Evolutionary conservation across 2,797 vertebrate genomes (phyloP).

Genomic region (Cyclopterus lumpus): DNA sequence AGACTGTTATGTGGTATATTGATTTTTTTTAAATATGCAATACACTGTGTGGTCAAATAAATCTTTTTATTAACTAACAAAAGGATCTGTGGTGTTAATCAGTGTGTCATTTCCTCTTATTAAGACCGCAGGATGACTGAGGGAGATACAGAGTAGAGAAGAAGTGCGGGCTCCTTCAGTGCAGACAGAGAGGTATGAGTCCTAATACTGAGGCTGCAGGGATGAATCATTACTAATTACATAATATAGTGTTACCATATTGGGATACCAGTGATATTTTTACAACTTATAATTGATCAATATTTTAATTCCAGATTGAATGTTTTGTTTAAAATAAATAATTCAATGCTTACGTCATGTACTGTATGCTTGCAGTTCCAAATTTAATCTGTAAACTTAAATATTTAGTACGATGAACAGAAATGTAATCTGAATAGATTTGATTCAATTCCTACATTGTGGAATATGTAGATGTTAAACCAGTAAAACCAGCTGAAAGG

Average conservation of each 20-base stretch:
- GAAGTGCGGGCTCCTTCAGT: conserved; percentile 24
- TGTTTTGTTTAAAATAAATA: not conserved
- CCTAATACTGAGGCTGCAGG: conserved; percentile 7
- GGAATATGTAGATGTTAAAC: too few species aligned
- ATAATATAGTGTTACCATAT: not conserved
- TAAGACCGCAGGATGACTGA: conserved; percentile 16
- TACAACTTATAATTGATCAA: not conserved
- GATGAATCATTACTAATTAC: not conserved
- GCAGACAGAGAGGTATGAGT: conserved; percentile 25
- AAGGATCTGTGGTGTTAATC: conserved; percentile 3
- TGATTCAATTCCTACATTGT: not conserved
- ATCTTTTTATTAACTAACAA: conserved; percentile 42
- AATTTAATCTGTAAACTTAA: not conserved
- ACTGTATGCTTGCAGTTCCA: not conserved
- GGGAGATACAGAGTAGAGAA: conserved; percentile 14
- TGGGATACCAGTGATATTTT: not conserved
- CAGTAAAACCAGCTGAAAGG: too few species aligned
- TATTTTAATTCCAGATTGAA: not conserved
- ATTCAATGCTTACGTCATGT: not conserved
- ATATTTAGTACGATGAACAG: not conserved
- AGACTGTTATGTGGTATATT: conserved; percentile 42
- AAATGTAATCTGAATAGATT: not conserved
- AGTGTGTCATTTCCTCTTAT: conserved; percentile 6
- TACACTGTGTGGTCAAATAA: conserved; percentile 52
- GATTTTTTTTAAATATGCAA: conserved; percentile 36